Percentiles rank a stretch among this genome's conserved stretches.
These are phyloP conservation scores for Ariopsis seemanni DNA, from an alignment of 2,113 vertebrate genomes.

Conservation along the genomic window DNA sequence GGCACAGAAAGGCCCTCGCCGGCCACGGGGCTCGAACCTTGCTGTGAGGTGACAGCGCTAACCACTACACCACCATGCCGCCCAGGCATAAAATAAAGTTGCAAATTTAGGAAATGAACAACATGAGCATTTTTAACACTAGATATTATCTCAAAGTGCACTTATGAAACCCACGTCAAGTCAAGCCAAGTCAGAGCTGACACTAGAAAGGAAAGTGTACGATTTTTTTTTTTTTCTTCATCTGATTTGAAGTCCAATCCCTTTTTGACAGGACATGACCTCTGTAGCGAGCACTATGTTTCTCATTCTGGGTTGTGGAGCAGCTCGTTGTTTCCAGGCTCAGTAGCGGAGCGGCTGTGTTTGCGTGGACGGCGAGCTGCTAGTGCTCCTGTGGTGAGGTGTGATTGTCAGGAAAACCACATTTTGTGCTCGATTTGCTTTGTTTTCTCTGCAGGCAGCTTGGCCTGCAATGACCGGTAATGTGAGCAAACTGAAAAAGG, in stretches of 20 bases:
- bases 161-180: not conserved
- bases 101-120: not conserved
- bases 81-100: no score
- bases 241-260: not conserved
- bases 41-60: no score
- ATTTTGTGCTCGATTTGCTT: constrained; percentile 48
- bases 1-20: no score
- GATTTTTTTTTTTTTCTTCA: no score
- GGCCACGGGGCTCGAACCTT: no score
- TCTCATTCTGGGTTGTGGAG: not conserved
- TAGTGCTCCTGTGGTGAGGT: constrained; percentile 26
- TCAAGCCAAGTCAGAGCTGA: not conserved
- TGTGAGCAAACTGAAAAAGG: constrained; percentile 26
- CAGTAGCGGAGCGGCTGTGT: not conserved
- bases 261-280: not conserved
- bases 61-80: no score
- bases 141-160: not conserved
- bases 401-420: constrained; percentile 44
- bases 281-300: not conserved
- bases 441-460: constrained; percentile 29
- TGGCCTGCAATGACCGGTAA: constrained; percentile 13
- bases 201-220: not conserved
- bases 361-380: not conserved
- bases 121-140: no score
- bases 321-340: not conserved